phyloP scores from a whole-genome alignment of 2,888 invertebrate species.

The Ctena decussata region DNA sequence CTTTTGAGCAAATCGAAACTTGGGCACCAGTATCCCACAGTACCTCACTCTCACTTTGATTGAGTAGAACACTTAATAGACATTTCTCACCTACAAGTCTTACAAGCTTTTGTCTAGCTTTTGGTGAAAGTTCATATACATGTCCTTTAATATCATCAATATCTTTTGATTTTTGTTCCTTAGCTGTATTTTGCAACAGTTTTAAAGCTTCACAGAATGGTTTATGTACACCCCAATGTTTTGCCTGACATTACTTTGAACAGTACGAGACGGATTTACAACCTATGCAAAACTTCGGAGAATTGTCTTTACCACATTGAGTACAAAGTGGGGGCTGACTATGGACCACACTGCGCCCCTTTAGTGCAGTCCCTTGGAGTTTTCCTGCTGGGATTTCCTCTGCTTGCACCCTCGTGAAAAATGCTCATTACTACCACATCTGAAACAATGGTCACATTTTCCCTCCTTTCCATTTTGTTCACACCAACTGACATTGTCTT shows the following conservation, averaged over 20 bases:
- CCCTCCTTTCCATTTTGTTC: neutral
- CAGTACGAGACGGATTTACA: constrained; percentile 12
- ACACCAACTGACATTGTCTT: neutral
- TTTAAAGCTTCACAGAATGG: neutral
- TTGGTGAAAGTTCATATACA: constrained; percentile 34
- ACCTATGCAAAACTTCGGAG: neutral
- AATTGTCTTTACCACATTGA: neutral
- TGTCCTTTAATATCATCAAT: neutral
- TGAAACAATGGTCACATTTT: constrained; percentile 33
- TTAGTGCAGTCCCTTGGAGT: neutral
- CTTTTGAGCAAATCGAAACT: constrained; percentile 11
- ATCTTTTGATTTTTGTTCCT: neutral
- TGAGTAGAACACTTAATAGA: neutral
- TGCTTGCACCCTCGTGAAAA: neutral
- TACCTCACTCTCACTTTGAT: neutral
- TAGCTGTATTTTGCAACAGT: neutral
- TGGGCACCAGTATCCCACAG: constrained; percentile 53
- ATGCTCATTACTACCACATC: constrained; percentile 16
- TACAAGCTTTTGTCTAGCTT: constrained; percentile 24
- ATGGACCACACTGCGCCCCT: neutral
- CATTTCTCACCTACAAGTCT: constrained; percentile 35
- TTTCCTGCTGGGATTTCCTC: neutral
- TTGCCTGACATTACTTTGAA: constrained; percentile 1
- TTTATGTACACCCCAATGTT: constrained; percentile 13
- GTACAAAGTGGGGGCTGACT: neutral